A percentile compares a stretch with the other conserved stretches of the same genome.
Conservation (phyloP, 2,888 invertebrate genomes). For the Caenorhabditis drosophilae region DNA sequence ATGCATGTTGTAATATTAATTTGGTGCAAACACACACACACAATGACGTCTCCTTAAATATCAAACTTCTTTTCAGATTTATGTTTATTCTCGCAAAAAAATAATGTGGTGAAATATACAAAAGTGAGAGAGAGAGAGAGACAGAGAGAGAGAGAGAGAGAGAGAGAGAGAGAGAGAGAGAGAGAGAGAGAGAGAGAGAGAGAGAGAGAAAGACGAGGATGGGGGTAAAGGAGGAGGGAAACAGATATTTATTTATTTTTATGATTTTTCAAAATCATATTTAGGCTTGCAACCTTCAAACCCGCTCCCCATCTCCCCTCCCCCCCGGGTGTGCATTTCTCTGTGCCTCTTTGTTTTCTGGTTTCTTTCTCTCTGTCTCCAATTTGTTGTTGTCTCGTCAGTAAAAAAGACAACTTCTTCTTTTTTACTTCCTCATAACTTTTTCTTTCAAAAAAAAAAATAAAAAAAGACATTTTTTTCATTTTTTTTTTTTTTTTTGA, state of each 20-base stretch:
- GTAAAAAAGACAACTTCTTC: background rate
- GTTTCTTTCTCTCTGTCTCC: conserved; percentile 1
- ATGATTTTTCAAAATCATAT: background rate
- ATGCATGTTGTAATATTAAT: no score
- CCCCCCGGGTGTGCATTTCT: conserved; percentile 2
- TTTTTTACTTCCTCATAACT: background rate
- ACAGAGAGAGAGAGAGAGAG: no score
- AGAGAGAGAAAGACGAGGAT: conserved; percentile 6
- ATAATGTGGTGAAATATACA: no score
- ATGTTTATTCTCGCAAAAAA: no score
- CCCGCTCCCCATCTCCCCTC: background rate
- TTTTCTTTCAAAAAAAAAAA: background rate
- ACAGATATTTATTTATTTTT: background rate
- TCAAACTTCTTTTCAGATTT: no score
- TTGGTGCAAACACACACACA: no score
- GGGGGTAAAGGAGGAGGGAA: background rate
- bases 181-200: conserved; percentile 2
- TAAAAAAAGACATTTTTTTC: no score
- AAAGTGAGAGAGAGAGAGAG: no score
- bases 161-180: conserved; percentile 1
- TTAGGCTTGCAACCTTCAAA: background rate
- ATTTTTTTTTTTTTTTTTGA: no score
- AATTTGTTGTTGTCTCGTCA: no score
- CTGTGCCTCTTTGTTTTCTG: conserved; percentile 19
- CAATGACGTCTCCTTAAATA: no score